Evolutionary conservation across 2,113 vertebrate genomes (phyloP).

Genomic region (Canis aureus): DNA sequence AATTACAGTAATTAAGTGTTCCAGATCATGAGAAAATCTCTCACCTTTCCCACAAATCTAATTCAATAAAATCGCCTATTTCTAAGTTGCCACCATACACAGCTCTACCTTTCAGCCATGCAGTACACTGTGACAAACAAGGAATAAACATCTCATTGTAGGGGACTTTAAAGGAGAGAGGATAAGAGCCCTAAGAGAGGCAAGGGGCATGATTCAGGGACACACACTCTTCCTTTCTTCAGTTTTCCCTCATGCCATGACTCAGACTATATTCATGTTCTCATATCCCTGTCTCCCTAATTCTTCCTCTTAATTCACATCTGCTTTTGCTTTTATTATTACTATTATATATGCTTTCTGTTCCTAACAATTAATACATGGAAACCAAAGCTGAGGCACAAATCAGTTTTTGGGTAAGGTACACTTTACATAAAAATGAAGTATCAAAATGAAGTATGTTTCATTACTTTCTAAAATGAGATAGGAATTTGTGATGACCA

Average conservation of each 20-base stretch:
- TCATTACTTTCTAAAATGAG: constrained; percentile 50
- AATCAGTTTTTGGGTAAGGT: neutral
- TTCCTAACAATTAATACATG: constrained; percentile 20
- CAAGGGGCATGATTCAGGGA: neutral
- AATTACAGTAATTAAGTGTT: neutral
- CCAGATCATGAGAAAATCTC: constrained; percentile 25
- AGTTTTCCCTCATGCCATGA: neutral
- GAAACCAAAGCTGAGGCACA: constrained; percentile 21
- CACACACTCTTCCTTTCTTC: neutral
- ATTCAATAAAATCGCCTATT: neutral
- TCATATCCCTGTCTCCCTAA: neutral
- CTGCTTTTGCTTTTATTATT: neutral
- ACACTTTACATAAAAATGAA: constrained; percentile 46
- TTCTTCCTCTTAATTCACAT: constrained; percentile 25
- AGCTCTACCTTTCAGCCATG: constrained; percentile 3
- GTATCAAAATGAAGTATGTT: constrained; percentile 11
- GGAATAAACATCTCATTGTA: constrained; percentile 12
- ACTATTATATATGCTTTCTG: neutral
- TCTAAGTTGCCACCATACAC: neutral
- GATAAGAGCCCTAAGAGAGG: neutral
- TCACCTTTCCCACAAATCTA: constrained; percentile 27
- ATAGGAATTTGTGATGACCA: neutral
- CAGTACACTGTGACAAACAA: neutral
- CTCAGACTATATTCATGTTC: neutral
- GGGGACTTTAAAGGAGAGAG: neutral